phyloP scores from a whole-genome alignment of 53 echinoderm and acorn worm genomes.

The Paracentrotus lividus region DNA sequence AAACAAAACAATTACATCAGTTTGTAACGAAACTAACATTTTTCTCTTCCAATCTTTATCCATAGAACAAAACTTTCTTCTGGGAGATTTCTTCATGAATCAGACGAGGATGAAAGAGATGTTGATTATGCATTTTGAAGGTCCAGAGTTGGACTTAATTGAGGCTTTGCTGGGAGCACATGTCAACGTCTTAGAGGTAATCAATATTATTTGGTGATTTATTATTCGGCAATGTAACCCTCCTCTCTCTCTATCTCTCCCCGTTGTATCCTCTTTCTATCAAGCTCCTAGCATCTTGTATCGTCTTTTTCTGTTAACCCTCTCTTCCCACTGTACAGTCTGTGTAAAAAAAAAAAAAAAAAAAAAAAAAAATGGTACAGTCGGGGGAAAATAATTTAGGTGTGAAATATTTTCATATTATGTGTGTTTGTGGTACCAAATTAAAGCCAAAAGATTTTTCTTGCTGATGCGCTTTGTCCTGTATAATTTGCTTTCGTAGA shows the following conservation, averaged over 20 bases:
- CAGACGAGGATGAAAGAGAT: not conserved
- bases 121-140: not conserved
- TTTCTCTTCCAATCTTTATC: not conserved
- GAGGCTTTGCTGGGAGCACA: not conserved
- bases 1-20: too few species aligned
- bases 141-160: conserved; percentile 1
- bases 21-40: not conserved
- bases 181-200: conserved; percentile 51
- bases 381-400: too few species aligned
- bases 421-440: too few species aligned
- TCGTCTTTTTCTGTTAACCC: not conserved
- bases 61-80: conserved; percentile 49
- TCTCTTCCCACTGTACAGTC: not conserved
- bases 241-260: conserved; percentile 18
- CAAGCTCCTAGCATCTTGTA: not conserved
- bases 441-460: too few species aligned
- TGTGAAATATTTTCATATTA: too few species aligned
- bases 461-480: too few species aligned
- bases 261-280: not conserved
- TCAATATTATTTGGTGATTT: not conserved
- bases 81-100: conserved; percentile 42
- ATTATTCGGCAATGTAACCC: not conserved
- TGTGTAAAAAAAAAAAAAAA: too few species aligned
- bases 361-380: too few species aligned
- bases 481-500: too few species aligned